Base-by-base conservation (phyloP, 2,797 vertebrate species). In the Tenualosa ilisha region DNA sequence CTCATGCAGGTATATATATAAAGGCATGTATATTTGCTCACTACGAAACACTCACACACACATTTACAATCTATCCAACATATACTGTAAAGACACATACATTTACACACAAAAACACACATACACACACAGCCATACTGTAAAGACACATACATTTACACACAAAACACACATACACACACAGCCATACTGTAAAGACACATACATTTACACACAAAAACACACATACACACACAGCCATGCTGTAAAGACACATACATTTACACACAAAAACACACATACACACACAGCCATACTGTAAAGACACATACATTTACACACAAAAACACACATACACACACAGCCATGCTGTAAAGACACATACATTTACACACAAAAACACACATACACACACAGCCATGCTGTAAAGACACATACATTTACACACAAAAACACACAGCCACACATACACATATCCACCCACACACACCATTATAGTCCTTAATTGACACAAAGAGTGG, bases 401-500 rank as follows among this genome's bases (percentile, higher is more conserved):
- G 20, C 54, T 46, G 46, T 7, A 46, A 46, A 20, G 1, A 56
- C 54, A 56, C 12, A 65, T 31, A 65, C 63, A 22, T n/a, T 20
- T 6, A 59, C 22, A 59, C 56, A 59, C 56, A 59, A 22, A 6
- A n/a, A 72, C 65, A 40, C 31, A 40, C 65, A 37, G 2, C 81
- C 11, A 50, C 31, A 46, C 31, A 81, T 5, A 84, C 68, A 40
- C 68, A 75, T 12, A 15, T 6, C 15, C 37, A 2, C 31, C 40
- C 13, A 40, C 65, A 72, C 22, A 56, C 50, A 54, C 46, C n/a
- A 24, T 26, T 72, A 37, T 37, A 24, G 24, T 26, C 26, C 68
- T 84, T 37, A 53, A 56, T 13, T 24, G 75, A 84, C 40, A 81
- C 84, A 20, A 81, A 56, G 22, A 59, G 22, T 54, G 17, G 17